Conservation (phyloP, 2,113 vertebrate genomes). For the Macrotis lagotis region DNA sequence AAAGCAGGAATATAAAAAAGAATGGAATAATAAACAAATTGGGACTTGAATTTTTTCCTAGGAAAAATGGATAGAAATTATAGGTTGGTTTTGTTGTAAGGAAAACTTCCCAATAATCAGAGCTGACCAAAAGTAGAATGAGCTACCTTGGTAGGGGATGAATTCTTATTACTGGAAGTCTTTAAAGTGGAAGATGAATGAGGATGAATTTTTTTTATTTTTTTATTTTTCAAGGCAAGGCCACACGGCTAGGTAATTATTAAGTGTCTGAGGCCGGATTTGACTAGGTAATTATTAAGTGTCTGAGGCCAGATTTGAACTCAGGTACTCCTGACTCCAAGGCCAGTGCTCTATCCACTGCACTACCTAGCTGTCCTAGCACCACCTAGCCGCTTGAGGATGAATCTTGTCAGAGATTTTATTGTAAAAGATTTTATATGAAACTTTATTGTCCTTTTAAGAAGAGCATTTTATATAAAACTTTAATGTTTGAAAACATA, state of each 20-base stretch:
- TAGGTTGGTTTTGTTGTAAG: not conserved
- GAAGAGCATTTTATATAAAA: not conserved
- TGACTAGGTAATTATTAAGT: no score
- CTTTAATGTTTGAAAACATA: not conserved
- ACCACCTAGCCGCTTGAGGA: no score
- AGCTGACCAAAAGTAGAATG: not conserved
- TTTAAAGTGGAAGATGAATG: not conserved
- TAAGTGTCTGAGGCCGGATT: no score
- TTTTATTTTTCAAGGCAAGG: no score
- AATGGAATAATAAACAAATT: not conserved
- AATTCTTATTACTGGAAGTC: not conserved
- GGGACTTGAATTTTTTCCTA: not conserved
- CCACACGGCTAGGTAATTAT: no score
- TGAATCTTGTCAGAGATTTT: not conserved
- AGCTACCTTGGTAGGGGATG: not conserved
- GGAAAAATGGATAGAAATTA: not conserved
- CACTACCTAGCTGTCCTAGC: no score
- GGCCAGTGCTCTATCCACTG: no score
- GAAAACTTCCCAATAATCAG: not conserved
- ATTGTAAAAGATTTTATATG: no score
- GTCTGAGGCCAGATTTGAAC: no score
- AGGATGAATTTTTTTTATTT: no score
- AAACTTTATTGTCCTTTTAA: not conserved
- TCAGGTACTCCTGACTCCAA: no score
- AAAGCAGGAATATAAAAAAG: not conserved